A percentile compares a stretch with the other conserved stretches of the same genome.
These are phyloP conservation scores for Athene cunicularia DNA, from an alignment of 2,113 vertebrate genomes.

Conservation along the genomic window DNA sequence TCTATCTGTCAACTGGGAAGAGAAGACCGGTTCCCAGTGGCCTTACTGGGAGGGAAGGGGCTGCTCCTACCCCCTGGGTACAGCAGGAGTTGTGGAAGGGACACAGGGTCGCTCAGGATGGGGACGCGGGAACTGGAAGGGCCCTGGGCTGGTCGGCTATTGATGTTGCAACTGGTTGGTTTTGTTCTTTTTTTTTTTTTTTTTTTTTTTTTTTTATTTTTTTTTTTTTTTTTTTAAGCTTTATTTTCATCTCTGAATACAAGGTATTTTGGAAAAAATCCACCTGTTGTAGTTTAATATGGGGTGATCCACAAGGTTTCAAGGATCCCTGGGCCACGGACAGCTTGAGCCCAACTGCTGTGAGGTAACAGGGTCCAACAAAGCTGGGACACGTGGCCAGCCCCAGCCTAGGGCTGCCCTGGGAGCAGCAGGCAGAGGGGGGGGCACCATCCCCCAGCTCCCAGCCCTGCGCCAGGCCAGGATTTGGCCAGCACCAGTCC, in stretches of 20 bases:
- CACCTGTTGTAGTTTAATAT: background rate
- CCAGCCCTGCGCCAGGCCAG: background rate
- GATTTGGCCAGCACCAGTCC: background rate
- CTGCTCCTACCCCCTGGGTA: background rate
- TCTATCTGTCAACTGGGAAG: background rate
- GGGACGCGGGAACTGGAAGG: background rate
- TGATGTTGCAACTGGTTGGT: background rate
- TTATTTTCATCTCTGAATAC: constrained; percentile 54
- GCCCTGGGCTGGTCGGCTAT: background rate
- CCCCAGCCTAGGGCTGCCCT: background rate
- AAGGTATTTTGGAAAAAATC: constrained; percentile 43
- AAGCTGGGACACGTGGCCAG: background rate
- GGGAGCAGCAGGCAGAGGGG: background rate
- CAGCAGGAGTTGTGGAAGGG: background rate
- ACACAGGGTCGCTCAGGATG: background rate
- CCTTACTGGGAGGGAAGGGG: constrained; percentile 2
- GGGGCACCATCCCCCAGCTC: background rate
- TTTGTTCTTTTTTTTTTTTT: background rate
- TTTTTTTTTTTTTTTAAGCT: constrained; percentile 8
- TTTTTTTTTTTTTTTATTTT: constrained; percentile 51
- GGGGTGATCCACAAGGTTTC: background rate
- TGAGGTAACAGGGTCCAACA: background rate
- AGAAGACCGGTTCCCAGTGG: background rate
- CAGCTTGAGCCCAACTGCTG: background rate
- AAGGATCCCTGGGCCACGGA: background rate